A percentile compares a stretch with the other conserved stretches of the same genome.
phyloP scores from a whole-genome alignment of 2,797 vertebrate genomes.

The Pangasius larnaudii region DNA sequence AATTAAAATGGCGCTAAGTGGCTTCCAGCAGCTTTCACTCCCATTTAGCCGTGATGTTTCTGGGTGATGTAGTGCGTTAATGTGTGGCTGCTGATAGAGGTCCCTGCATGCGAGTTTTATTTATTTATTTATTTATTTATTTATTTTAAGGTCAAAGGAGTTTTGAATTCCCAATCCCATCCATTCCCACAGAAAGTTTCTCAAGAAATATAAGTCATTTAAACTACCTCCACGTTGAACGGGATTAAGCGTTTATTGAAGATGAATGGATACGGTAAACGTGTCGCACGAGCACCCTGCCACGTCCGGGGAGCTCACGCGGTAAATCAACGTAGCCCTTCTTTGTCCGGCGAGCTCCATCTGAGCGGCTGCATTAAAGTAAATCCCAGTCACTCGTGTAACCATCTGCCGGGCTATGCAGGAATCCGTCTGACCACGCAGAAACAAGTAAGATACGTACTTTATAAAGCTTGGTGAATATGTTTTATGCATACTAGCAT shows the following conservation, averaged over 20 bases:
- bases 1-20: neutral
- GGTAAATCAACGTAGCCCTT: neutral
- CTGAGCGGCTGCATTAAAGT: neutral
- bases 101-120: neutral
- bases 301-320: neutral
- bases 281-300: neutral
- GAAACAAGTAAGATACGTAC: neutral
- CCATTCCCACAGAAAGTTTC: neutral
- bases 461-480: neutral
- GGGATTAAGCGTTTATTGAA: neutral
- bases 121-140: neutral
- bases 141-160: neutral
- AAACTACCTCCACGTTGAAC: neutral
- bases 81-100: neutral
- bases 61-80: neutral
- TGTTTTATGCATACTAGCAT: neutral
- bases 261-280: neutral
- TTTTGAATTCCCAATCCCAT: neutral
- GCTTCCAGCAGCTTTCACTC: slow-evolving; percentile 3
- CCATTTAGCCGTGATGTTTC: neutral
- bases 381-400: neutral
- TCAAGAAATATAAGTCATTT: neutral
- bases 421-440: too few relatives aligned
- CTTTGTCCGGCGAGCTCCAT: neutral
- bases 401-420: neutral